Percentiles rank a stretch among this genome's conserved stretches.
Evolutionary conservation across 2,888 invertebrate genomes (phyloP).

Genomic region (Ochropacha duplaris): DNA sequence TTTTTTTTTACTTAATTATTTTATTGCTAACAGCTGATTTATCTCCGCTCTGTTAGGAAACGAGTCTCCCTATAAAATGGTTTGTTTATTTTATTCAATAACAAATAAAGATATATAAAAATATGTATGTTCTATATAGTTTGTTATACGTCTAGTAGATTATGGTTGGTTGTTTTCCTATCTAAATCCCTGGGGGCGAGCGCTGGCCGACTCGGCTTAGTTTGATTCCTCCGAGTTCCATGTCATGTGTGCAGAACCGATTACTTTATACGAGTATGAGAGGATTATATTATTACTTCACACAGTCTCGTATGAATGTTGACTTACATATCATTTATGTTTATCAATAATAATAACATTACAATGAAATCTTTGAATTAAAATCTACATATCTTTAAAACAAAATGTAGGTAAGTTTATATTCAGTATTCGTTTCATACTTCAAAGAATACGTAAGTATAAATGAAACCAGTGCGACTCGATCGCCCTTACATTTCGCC

Average conservation of each 20-base stretch:
- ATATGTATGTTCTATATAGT: neutral
- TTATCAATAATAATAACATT: too few species aligned
- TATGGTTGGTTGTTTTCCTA: neutral
- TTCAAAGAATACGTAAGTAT: slow-evolving; percentile 1
- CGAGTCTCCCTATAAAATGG: too few species aligned
- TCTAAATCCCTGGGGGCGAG: neutral
- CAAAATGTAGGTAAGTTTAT: neutral
- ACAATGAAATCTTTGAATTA: neutral
- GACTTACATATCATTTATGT: too few species aligned
- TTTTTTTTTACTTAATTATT: too few species aligned
- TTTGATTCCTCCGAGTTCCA: neutral
- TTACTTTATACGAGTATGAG: neutral
- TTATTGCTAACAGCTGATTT: too few species aligned
- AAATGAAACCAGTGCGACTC: slow-evolving; percentile 2
- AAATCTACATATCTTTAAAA: neutral
- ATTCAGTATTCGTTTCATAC: neutral
- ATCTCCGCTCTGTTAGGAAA: too few species aligned
- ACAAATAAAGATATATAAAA: neutral
- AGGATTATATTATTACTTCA: too few species aligned
- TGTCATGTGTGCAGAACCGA: neutral
- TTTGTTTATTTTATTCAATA: too few species aligned
- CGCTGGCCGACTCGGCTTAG: neutral
- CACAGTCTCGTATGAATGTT: neutral
- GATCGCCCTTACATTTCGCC: slow-evolving; percentile 5
- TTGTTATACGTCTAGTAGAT: neutral